Evolutionary conservation across 2,888 invertebrate species (phyloP).

Genomic region (Globia sparganii): DNA sequence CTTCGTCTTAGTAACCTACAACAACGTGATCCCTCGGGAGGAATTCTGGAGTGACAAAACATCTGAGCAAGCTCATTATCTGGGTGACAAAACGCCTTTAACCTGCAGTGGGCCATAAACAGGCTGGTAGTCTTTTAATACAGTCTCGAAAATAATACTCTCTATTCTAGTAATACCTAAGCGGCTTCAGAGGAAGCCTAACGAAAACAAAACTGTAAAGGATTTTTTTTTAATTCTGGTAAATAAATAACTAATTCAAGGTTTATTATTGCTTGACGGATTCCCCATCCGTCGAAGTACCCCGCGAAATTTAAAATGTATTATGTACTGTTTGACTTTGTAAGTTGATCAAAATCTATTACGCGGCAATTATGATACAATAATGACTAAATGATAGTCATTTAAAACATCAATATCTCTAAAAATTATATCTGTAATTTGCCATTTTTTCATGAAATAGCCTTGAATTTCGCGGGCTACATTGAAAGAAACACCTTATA

Average conservation of each 20-base stretch:
- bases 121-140: neutral
- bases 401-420: neutral
- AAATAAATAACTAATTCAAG: neutral
- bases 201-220: neutral
- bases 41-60: neutral
- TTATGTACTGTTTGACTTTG: too few species aligned
- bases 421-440: neutral
- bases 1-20: neutral
- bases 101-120: neutral
- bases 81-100: neutral
- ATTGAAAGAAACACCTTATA: neutral
- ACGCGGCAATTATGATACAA: neutral
- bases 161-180: neutral
- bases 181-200: neutral
- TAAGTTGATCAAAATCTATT: too few species aligned
- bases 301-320: neutral
- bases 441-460: neutral
- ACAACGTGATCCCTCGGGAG: neutral
- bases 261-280: neutral
- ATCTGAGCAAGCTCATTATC: neutral
- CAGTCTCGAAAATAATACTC: neutral
- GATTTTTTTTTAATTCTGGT: neutral
- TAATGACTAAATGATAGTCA: neutral
- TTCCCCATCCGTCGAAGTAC: neutral
- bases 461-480: neutral